Conservation (phyloP, 2,113 vertebrate genomes). For the Acanthisitta chloris region DNA sequence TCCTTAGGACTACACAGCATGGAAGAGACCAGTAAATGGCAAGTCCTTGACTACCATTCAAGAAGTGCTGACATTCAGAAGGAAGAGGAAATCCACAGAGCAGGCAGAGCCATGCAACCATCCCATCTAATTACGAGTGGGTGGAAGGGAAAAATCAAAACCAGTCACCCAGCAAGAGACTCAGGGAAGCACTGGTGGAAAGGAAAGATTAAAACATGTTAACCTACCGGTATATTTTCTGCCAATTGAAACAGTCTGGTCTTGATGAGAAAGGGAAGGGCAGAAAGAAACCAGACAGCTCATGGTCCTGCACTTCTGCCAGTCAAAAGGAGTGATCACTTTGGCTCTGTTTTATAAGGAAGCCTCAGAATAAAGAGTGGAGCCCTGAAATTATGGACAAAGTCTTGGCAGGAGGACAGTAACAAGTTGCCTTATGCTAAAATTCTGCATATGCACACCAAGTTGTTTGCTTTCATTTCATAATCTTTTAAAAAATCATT, state of each 20-base stretch:
- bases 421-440: neutral
- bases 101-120: slow-evolving; percentile 27
- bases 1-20: neutral
- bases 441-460: neutral
- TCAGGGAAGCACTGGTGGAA: neutral
- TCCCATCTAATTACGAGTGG: slow-evolving; percentile 23
- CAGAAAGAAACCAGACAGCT: neutral
- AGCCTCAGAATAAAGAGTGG: slow-evolving; percentile 22
- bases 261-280: slow-evolving; percentile 27
- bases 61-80: slow-evolving; percentile 9
- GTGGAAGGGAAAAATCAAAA: slow-evolving; percentile 7
- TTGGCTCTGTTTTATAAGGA: slow-evolving; percentile 12
- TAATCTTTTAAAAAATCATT: neutral
- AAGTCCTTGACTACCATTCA: neutral
- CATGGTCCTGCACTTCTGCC: neutral
- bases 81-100: slow-evolving; percentile 54
- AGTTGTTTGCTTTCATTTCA: neutral
- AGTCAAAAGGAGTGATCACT: slow-evolving; percentile 6
- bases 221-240: neutral
- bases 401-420: neutral
- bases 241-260: slow-evolving; percentile 29
- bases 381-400: neutral
- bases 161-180: slow-evolving; percentile 18
- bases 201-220: slow-evolving; percentile 21
- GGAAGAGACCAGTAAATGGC: neutral